Evolutionary conservation across 2,797 vertebrate genomes (phyloP), one percentile per base, ranked within the genome.

Genomic region (Micromesistius poutassou): DNA sequence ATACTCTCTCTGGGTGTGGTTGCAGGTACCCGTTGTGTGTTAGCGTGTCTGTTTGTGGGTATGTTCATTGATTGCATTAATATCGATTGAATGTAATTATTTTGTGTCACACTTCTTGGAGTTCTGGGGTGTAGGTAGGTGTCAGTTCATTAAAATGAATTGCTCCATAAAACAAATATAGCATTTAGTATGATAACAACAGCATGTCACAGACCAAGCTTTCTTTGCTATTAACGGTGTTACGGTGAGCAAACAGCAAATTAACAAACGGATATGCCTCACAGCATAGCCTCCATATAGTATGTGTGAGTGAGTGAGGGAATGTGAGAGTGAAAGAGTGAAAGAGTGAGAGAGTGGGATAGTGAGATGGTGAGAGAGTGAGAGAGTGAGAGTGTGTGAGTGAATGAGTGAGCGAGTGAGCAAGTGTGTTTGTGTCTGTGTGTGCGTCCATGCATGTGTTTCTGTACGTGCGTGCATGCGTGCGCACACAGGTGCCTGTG

Each of bases 31-130:
- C 1, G 25, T 7, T 7, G 22, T 68, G 62, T 68, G 2, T 68
- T 12, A 68, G 62, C n/a, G 9, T 28, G 62, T 68, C n/a, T n/a
- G 25, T 68, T 68, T 10, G 62, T 38, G n/a, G 13, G 62, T 83
- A 78, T 78, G 38, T 80, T 82, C 79, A 74, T 72, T n/a, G 36
- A 55, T 66, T 76, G 83, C 0, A 0, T 79, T 81, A 16, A 33
- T 72, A 71, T 71, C 30, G 25, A 71, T 71, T 13, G 5, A 71
- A 71, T 31, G 30, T 30, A 31, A 71, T 30, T 71, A 33, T 33
- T 19, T 71, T 71, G 12, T 31, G 1, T 4, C 16, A 25, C 73
- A 30, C 35, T 38, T 76, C 66, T 38, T 13, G 28, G 71, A 25
- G 73, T 76, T 70, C 73, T 36, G 42, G 46, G 22, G 50, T 77